phyloP scores from a whole-genome alignment of 2,797 vertebrate genomes.

The Ptychadena robeensis region DNA sequence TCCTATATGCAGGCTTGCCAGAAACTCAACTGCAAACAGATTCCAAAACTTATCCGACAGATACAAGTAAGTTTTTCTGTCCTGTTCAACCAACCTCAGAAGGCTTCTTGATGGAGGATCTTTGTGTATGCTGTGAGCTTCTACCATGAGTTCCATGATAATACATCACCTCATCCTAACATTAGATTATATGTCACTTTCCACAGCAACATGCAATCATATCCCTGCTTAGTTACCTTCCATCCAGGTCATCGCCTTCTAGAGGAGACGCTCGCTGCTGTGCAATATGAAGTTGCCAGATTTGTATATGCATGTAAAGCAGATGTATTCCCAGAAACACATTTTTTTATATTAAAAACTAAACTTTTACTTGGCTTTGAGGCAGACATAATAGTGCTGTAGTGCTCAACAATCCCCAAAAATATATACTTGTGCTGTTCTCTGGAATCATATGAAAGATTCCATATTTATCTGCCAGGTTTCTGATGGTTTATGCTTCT shows the following conservation, averaged over 20 bases:
- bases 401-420: no score
- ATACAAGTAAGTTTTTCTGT: conserved; percentile 80
- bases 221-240: background rate
- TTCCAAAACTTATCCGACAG: conserved; percentile 90
- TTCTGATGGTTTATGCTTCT: no score
- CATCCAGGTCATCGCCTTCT: background rate
- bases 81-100: background rate
- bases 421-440: no score
- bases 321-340: no score
- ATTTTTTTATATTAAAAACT: no score
- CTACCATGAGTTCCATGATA: conserved; percentile 13
- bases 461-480: no score
- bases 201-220: background rate
- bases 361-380: no score
- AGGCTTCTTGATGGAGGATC: background rate
- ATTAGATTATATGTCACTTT: background rate
- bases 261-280: background rate
- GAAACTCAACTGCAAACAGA: conserved; percentile 93
- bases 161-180: background rate
- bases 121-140: conserved; percentile 14
- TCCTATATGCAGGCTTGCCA: conserved; percentile 92
- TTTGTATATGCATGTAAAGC: no score
- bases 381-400: no score
- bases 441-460: no score
- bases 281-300: background rate